A percentile compares a stretch with the other conserved stretches of the same genome.
Evolutionary conservation across 2,888 invertebrate species (phyloP).

Genomic region (Luperina nickerlii): DNA sequence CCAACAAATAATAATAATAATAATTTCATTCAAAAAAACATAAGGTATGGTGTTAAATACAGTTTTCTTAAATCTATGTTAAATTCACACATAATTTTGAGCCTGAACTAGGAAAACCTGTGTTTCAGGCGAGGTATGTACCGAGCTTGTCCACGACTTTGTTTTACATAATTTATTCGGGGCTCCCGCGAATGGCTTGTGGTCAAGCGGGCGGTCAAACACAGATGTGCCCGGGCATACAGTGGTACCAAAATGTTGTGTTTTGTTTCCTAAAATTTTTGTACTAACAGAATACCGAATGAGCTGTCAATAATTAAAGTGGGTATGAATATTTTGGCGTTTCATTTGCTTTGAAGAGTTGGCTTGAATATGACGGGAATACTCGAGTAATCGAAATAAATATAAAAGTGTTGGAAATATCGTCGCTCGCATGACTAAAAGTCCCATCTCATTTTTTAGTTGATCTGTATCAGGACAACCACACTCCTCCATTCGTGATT

Average conservation of each 20-base stretch:
- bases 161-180: conserved; percentile 74
- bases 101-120: no score
- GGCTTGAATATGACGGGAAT: not conserved
- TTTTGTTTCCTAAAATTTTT: conserved; percentile 34
- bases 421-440: no score
- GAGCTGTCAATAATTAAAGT: conserved; percentile 34
- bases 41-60: no score
- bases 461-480: no score
- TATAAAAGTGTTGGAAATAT: not conserved
- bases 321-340: conserved; percentile 1
- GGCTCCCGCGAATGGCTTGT: conserved; percentile 46
- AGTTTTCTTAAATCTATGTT: no score
- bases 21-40: no score
- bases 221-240: conserved; percentile 46
- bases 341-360: conserved; percentile 1
- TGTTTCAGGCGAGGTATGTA: no score
- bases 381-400: not conserved
- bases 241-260: conserved; percentile 31
- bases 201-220: conserved; percentile 56
- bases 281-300: conserved; percentile 46
- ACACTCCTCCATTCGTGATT: no score
- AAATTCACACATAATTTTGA: no score
- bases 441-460: no score
- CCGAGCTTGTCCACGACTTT: conserved; percentile 53
- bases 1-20: no score